These are phyloP conservation scores for Macropus fuliginosus DNA, from an alignment of 2,797 vertebrate species.

Conservation along the genomic window DNA sequence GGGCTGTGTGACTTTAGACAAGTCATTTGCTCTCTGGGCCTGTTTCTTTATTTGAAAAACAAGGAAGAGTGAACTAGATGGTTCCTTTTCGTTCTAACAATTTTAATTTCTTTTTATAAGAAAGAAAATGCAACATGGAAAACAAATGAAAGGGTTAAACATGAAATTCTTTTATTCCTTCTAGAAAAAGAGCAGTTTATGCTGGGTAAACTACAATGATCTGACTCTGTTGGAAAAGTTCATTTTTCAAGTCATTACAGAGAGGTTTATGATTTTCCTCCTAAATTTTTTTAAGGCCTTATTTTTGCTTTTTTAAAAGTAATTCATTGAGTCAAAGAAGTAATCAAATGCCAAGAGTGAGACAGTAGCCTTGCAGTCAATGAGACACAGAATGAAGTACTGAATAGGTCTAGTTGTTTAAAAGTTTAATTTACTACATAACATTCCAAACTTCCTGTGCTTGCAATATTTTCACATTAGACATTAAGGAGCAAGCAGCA, in stretches of 20 bases:
- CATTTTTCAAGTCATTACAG: background rate
- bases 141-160: background rate
- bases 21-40: background rate
- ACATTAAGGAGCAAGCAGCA: background rate
- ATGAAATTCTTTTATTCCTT: background rate
- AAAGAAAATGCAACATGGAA: background rate
- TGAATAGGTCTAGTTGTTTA: slow-evolving; percentile 35
- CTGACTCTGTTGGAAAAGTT: background rate
- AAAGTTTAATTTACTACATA: background rate
- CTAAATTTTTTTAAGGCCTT: background rate
- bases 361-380: background rate
- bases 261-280: background rate
- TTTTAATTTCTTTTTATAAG: background rate
- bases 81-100: background rate
- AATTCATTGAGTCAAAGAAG: background rate
- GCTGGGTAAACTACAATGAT: background rate
- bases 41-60: background rate
- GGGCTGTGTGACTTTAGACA: background rate
- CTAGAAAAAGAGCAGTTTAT: background rate
- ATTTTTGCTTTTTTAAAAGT: background rate
- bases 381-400: background rate
- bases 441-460: background rate
- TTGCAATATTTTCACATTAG: background rate
- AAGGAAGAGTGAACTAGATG: background rate
- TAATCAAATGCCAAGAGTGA: background rate